Evolutionary conservation across 2,797 vertebrate genomes (phyloP), one percentile per base, ranked within the genome.

Genomic region (Clarias pachynema): DNA sequence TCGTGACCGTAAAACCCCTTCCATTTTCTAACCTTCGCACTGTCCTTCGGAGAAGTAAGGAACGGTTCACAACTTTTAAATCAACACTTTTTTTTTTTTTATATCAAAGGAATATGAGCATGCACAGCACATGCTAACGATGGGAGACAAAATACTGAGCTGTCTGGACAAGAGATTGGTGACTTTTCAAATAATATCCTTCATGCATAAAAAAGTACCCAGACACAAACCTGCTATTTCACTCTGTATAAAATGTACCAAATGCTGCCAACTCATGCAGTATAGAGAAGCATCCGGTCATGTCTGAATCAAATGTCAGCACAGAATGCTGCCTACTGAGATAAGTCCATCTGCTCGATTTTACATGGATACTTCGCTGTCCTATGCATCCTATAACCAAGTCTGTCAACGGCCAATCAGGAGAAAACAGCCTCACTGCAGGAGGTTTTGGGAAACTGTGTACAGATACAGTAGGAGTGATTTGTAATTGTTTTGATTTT

Each of bases 241-340:
- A 80, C 40, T 22, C 24, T 80, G 79, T 68, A 40, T 66, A 68
- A 81, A 81, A 81, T 81, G 63, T 66, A 81, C 66, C 26, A 65
- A 63, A 65, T 20, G 40, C 18, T 53, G 44, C 79, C 79, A 29
- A 22, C 44, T 81, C 40, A 68, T 68, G 79, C 79, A 24, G 26
- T 14, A 44, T 66, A 24, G 62, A 66, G 62, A 66, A 66, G 59
- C 37, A 53, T 80, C 16, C 10, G 20, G n/a, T 81, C 62, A 68
- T 81, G 79, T 68, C 79, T 68, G 62, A 63, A 53, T 84, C 69
- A 84, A 73, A 75, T 84, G 59, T 84, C 69, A 49, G 81, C 53
- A 34, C 59, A 24, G 59, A 65, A 73, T 63, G 22, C 37, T 84
- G 59, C 82, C 57, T 65, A 49, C 73, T 63, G 40, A 73, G 68